These are phyloP conservation scores for Ceriagrion tenellum DNA, from an alignment of 2,888 invertebrate genomes.

Conservation along the genomic window DNA sequence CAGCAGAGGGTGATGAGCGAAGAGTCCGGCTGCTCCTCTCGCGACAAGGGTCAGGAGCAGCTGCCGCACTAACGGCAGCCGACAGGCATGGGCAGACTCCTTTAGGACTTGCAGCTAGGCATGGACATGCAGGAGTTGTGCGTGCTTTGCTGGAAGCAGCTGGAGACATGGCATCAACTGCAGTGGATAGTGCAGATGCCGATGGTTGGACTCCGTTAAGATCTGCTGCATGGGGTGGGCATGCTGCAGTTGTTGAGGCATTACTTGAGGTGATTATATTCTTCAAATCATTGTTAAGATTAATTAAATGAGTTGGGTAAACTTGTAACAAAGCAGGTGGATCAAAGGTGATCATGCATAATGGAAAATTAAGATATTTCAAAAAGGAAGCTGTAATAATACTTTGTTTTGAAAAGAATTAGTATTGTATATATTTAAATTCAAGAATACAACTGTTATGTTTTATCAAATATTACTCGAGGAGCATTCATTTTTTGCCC, in stretches of 20 bases:
- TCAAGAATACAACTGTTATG: too few relatives aligned
- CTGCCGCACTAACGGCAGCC: constrained; percentile 71
- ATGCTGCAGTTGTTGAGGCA: constrained; percentile 80
- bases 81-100: constrained; percentile 88
- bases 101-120: constrained; percentile 90
- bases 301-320: neutral
- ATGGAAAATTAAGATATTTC: too few relatives aligned
- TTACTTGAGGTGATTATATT: constrained; percentile 73
- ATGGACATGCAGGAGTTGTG: constrained; percentile 87
- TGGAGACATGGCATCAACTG: constrained; percentile 78
- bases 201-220: constrained; percentile 95
- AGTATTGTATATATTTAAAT: too few relatives aligned
- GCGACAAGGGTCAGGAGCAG: constrained; percentile 82
- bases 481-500: too few relatives aligned
- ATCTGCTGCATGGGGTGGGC: constrained; percentile 98
- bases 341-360: too few relatives aligned
- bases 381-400: too few relatives aligned
- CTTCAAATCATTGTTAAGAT: neutral
- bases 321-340: neutral
- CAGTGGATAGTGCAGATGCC: constrained; percentile 87
- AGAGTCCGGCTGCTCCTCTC: constrained; percentile 81
- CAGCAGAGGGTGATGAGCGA: constrained; percentile 85
- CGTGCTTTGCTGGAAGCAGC: constrained; percentile 83
- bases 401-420: too few relatives aligned
- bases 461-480: too few relatives aligned